These are phyloP conservation scores for Polyploca ridens DNA, from an alignment of 2,888 invertebrate species.

Conservation along the genomic window DNA sequence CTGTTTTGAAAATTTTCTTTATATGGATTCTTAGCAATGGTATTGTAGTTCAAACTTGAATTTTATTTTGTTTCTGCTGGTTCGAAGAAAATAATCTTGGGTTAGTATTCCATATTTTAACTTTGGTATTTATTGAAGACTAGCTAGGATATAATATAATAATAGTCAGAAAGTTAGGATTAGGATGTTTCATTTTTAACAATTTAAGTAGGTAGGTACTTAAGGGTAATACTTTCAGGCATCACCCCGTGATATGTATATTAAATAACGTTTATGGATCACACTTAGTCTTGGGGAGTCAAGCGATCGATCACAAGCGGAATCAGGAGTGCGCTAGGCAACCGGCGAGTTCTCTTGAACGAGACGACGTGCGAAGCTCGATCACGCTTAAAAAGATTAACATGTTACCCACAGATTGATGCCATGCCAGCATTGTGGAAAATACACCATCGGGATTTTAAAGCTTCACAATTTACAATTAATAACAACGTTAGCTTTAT, in stretches of 20 bases:
- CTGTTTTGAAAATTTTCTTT: too few species aligned
- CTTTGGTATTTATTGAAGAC: background rate
- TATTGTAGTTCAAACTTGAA: too few species aligned
- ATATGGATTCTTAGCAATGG: too few species aligned
- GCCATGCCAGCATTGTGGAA: conserved; percentile 42
- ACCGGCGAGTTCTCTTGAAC: conserved; percentile 56
- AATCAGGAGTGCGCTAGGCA: conserved; percentile 37
- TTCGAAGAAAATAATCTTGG: too few species aligned
- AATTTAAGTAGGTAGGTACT: background rate
- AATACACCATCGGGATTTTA: conserved; percentile 44
- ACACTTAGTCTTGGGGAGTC: conserved; percentile 33
- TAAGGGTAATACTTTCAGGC: background rate
- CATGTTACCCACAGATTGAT: conserved; percentile 61
- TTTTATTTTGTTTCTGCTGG: background rate
- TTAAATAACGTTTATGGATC: conserved; percentile 17
- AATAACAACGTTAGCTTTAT: conserved; percentile 41
- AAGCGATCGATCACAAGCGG: conserved; percentile 54
- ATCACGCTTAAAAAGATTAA: conserved; percentile 69
- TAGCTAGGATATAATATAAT: too few species aligned
- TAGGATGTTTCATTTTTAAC: background rate
- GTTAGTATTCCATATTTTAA: background rate
- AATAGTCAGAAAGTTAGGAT: too few species aligned
- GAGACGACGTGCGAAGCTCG: conserved; percentile 47
- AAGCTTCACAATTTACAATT: conserved; percentile 46
- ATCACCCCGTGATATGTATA: background rate